A percentile compares a stretch with the other conserved stretches of the same genome.
Conservation (phyloP, 1,140 invertebrate species). For the Cryptotermes secundus region DNA sequence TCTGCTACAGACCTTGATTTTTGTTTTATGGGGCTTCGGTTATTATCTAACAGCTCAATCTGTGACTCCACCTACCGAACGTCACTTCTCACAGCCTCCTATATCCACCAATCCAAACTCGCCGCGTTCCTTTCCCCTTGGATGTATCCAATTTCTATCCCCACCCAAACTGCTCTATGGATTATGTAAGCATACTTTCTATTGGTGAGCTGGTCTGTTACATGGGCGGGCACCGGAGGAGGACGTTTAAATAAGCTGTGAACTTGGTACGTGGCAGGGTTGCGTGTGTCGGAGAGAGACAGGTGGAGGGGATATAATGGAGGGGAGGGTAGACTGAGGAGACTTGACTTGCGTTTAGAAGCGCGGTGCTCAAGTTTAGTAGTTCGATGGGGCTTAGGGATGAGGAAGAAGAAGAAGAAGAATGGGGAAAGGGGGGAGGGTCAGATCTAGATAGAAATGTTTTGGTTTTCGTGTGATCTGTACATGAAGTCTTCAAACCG, state of each 20-base stretch:
- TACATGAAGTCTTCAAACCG: slow-evolving; percentile 1
- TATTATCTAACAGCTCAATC: slow-evolving; percentile 19
- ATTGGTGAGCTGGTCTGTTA: neutral
- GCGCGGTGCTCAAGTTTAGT: neutral
- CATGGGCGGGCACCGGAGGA: neutral
- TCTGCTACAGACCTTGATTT: neutral
- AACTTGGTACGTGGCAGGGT: neutral
- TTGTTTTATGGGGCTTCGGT: slow-evolving; percentile 12
- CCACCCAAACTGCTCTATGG: neutral
- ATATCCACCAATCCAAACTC: neutral
- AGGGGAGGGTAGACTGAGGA: neutral
- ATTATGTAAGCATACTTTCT: neutral
- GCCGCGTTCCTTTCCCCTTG: neutral
- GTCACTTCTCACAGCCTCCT: neutral
- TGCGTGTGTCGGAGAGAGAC: neutral
- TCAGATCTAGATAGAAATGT: slow-evolving; percentile 6
- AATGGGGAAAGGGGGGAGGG: neutral
- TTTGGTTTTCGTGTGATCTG: slow-evolving; percentile 17
- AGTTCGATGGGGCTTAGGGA: neutral
- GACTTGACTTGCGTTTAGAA: slow-evolving; percentile 4
- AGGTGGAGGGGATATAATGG: neutral
- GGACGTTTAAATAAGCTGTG: slow-evolving; percentile 16
- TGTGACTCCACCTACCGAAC: neutral
- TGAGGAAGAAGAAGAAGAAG: slow-evolving; percentile 7
- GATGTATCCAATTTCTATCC: neutral